Percentiles rank a stretch among this genome's conserved stretches.
phyloP scores from a whole-genome alignment of 2,797 vertebrate genomes.

The Syngnathus rostellatus region DNA sequence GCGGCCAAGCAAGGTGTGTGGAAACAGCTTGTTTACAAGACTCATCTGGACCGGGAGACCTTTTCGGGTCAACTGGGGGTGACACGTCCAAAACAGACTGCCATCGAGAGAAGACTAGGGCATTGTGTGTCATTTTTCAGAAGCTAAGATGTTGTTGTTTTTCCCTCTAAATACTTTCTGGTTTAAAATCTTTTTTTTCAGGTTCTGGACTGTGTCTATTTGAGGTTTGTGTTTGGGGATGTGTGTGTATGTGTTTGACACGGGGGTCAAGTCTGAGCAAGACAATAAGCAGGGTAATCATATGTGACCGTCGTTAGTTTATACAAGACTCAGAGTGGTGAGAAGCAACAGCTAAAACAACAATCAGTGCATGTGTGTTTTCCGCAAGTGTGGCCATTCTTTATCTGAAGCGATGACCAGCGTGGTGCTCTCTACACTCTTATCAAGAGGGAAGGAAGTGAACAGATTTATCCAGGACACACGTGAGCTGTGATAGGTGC shows the following conservation, averaged over 20 bases:
- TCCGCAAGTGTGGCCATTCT: conserved; percentile 40
- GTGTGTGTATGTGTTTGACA: conserved; percentile 16
- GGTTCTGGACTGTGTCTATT: conserved; percentile 64
- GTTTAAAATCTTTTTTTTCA: conserved; percentile 59
- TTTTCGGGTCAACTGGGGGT: conserved; percentile 3
- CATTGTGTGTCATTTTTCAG: conserved; percentile 53
- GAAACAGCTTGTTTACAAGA: conserved; percentile 74
- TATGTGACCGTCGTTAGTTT: conserved; percentile 24
- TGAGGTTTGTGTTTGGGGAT: conserved; percentile 8
- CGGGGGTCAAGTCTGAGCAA: conserved; percentile 41
- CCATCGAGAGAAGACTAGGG: conserved; percentile 41
- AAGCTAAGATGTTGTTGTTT: conserved; percentile 37
- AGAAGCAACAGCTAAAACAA: conserved; percentile 64
- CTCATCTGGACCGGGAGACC: conserved; percentile 31
- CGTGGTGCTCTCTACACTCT: conserved; percentile 51
- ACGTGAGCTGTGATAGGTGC: conserved; percentile 59
- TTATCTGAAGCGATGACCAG: conserved; percentile 66
- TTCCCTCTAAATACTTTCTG: conserved; percentile 6
- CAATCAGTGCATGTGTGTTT: conserved; percentile 26
- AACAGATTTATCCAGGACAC: conserved; percentile 61
- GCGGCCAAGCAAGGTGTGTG: conserved; percentile 64
- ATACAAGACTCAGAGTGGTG: conserved; percentile 24
- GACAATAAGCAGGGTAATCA: conserved; percentile 43
- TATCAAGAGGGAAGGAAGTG: conserved; percentile 74
- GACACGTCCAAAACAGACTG: conserved; percentile 53